These are phyloP conservation scores for Chlamydotis undulata DNA, from an alignment of 2,113 vertebrate genomes.

Conservation along the genomic window DNA sequence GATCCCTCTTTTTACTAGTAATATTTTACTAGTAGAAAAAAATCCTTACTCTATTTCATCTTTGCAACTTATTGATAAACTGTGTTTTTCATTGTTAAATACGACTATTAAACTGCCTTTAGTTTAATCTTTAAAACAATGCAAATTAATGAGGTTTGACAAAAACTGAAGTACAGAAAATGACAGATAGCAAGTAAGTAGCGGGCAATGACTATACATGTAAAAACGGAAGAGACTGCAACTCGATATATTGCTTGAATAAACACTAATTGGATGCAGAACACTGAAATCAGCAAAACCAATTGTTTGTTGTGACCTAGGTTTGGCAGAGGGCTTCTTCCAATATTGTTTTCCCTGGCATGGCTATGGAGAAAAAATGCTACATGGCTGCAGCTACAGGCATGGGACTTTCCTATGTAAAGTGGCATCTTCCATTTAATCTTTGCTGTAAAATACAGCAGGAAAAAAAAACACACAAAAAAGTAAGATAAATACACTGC, in stretches of 20 bases:
- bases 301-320: not conserved
- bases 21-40: not conserved
- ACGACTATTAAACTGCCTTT: not conserved
- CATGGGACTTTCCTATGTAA: conserved; percentile 77
- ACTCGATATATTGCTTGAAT: not conserved
- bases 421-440: conserved; percentile 83
- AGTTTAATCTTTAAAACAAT: not conserved
- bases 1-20: not conserved
- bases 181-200: not conserved
- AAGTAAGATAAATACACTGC: not conserved
- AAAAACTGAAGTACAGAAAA: not conserved
- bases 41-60: not conserved
- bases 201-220: no score
- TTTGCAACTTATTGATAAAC: not conserved
- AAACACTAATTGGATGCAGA: not conserved
- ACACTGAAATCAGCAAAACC: not conserved
- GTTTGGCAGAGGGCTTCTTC: not conserved
- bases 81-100: not conserved
- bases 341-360: conserved; percentile 44
- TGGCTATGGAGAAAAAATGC: conserved; percentile 80
- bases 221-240: not conserved
- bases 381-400: conserved; percentile 71
- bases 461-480: not conserved
- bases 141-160: not conserved
- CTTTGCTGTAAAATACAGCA: conserved; percentile 65